Conservation (phyloP, 2,888 invertebrate genomes). For the Oxystoma pomonae region DNA sequence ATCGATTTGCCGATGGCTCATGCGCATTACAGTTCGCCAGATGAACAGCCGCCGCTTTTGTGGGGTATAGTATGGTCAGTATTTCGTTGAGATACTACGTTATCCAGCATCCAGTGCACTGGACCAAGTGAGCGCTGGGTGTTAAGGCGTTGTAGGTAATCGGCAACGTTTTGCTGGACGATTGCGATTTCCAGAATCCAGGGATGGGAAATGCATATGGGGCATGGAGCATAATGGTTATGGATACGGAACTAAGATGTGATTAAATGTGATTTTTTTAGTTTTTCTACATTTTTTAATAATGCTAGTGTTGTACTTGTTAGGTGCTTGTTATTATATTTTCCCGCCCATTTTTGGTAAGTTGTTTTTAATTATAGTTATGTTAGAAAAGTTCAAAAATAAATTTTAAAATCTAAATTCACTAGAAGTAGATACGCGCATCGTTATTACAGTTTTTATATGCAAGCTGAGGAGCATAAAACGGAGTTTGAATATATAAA, state of each 20-base stretch:
- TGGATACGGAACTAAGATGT: neutral
- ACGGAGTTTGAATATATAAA: too few species aligned
- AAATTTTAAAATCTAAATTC: too few species aligned
- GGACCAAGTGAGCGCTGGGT: neutral
- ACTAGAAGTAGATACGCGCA: too few species aligned
- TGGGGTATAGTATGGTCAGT: neutral
- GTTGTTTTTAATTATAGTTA: too few species aligned
- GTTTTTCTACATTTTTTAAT: slow-evolving; percentile 11
- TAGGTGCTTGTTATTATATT: slow-evolving; percentile 20
- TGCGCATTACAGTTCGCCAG: neutral
- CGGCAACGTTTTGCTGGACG: neutral
- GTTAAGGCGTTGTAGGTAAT: neutral
- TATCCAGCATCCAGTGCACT: neutral
- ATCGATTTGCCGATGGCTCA: neutral
- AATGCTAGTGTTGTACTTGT: slow-evolving; percentile 22
- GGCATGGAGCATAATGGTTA: slow-evolving; percentile 8
- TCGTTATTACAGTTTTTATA: too few species aligned
- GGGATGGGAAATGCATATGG: slow-evolving; percentile 12
- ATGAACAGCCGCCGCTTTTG: neutral
- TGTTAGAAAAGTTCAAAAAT: too few species aligned
- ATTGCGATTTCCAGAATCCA: slow-evolving; percentile 9
- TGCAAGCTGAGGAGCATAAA: too few species aligned
- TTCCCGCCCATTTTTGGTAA: slow-evolving; percentile 15
- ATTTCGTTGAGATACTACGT: neutral
- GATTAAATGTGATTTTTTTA: slow-evolving; percentile 8